These are phyloP conservation scores for Paratilapia polleni DNA, from an alignment of 2,113 vertebrate genomes.

Conservation along the genomic window DNA sequence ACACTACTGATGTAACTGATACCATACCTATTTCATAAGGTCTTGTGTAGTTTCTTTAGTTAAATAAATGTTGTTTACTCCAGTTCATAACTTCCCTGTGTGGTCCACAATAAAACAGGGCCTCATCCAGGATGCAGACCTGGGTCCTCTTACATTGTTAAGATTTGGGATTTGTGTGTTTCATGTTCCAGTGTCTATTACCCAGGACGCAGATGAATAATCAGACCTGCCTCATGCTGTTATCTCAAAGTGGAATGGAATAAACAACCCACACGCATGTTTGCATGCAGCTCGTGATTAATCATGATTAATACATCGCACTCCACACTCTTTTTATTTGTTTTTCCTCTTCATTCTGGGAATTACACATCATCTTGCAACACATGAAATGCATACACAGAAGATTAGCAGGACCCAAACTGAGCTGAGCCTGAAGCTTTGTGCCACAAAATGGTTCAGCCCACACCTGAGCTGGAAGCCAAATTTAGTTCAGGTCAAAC, in stretches of 20 bases:
- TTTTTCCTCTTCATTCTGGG: no score
- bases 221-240: neutral
- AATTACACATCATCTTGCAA: neutral
- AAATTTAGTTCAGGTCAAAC: neutral
- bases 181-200: no score
- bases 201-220: rapidly evolving
- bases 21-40: no score
- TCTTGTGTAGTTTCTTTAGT: no score
- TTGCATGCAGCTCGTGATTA: neutral
- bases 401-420: neutral
- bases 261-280: neutral
- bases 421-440: neutral
- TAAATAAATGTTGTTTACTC: no score
- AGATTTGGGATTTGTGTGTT: no score
- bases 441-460: neutral
- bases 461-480: neutral
- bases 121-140: no score
- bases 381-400: neutral
- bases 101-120: no score
- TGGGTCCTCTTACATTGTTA: no score
- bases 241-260: neutral
- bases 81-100: no score
- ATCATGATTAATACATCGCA: neutral
- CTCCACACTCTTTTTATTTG: no score
- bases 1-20: no score